Conservation (phyloP, 2,888 invertebrate species). For the Trichopria drosophilae region DNA sequence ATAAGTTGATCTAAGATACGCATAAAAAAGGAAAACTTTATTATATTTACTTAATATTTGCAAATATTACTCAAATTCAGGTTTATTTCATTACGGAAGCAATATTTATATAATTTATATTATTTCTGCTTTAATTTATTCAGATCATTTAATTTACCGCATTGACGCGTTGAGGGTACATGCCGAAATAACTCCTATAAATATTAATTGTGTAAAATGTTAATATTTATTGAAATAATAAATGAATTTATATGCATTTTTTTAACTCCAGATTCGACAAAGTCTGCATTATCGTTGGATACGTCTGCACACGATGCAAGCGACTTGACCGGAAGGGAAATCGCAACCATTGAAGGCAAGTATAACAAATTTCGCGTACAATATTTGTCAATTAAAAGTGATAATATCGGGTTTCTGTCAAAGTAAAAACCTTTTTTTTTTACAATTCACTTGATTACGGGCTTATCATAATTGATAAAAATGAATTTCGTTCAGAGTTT, state of each 20-base stretch:
- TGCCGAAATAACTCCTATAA: no score
- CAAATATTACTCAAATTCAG: no score
- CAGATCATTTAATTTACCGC: no score
- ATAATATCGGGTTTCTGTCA: not conserved
- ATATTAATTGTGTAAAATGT: no score
- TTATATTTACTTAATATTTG: no score
- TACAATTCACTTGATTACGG: not conserved
- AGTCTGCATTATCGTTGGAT: slow-evolving; percentile 51
- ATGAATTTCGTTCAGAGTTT: not conserved
- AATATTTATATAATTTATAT: no score
- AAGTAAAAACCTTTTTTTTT: not conserved
- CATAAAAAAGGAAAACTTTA: no score
- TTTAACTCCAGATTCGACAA: slow-evolving; percentile 49
- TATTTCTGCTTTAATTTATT: no score
- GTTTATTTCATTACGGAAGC: no score
- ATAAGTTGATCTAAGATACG: no score
- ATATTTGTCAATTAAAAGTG: not conserved
- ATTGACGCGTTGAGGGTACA: no score
- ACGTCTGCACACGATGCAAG: slow-evolving; percentile 51
- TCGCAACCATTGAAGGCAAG: slow-evolving; percentile 55
- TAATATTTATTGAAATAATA: slow-evolving; percentile 23
- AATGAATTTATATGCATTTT: slow-evolving; percentile 27
- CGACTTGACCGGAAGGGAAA: slow-evolving; percentile 53
- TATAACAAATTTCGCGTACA: no score
- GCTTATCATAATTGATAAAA: not conserved